Conservation (phyloP, 2,888 invertebrate genomes). For the Drosophila tanythrix region DNA sequence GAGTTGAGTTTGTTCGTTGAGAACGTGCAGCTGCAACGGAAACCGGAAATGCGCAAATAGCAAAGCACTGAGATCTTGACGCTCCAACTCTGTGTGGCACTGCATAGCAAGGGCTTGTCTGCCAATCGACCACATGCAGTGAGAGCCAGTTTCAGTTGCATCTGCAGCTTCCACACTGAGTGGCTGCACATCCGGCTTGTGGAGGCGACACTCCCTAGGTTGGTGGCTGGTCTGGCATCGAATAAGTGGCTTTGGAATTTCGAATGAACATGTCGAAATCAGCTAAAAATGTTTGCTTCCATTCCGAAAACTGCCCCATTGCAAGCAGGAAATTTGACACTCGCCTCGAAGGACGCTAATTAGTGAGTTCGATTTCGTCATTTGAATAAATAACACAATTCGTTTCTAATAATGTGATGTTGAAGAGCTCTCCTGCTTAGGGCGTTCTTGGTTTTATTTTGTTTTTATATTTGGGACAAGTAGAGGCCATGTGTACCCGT, state of each 20-base stretch:
- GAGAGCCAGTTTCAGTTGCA: constrained; percentile 31
- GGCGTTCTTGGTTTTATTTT: background rate
- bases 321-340: background rate
- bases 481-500: constrained; percentile 41
- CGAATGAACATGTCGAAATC: constrained; percentile 12
- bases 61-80: constrained; percentile 73
- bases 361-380: background rate
- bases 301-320: constrained; percentile 1
- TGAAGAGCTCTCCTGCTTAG: background rate
- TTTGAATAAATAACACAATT: background rate
- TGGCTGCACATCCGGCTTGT: constrained; percentile 54
- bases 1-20: constrained; percentile 38
- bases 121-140: constrained; percentile 62
- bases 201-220: constrained; percentile 48
- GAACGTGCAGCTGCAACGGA: constrained; percentile 74
- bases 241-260: background rate
- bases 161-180: constrained; percentile 31
- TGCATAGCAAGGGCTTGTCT: constrained; percentile 32
- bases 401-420: background rate
- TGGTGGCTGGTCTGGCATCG: background rate
- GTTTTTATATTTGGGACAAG: constrained; percentile 4
- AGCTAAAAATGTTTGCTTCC: background rate
- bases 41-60: constrained; percentile 83
- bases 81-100: constrained; percentile 47
- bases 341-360: constrained; percentile 5